Conservation (phyloP, 2,888 invertebrate genomes). For the Machimus atricapillus region DNA sequence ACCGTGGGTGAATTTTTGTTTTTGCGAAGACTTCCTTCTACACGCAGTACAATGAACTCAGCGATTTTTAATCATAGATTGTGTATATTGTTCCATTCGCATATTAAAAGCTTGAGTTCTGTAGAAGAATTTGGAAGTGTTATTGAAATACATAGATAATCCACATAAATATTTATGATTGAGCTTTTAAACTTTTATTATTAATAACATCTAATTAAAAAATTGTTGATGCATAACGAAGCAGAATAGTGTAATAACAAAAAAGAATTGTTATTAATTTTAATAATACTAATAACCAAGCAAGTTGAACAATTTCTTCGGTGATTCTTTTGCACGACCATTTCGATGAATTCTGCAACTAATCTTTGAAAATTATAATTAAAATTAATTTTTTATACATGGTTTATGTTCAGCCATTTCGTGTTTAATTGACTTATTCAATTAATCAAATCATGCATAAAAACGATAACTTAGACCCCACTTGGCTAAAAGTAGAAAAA, state of each 20-base stretch:
- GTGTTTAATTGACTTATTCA: no score
- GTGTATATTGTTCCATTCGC: neutral
- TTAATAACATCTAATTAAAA: neutral
- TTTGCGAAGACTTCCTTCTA: neutral
- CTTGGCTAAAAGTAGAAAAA: neutral
- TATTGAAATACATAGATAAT: neutral
- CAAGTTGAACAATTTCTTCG: no score
- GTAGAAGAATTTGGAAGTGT: neutral
- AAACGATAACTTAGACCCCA: neutral
- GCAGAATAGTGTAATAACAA: no score
- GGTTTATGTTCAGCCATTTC: no score
- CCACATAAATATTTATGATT: neutral
- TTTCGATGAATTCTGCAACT: no score
- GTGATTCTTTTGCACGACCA: no score
- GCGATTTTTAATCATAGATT: neutral
- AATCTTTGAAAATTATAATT: no score
- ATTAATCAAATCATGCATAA: neutral
- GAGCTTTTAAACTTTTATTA: neutral
- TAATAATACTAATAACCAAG: no score
- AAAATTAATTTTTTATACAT: no score
- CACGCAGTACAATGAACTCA: neutral
- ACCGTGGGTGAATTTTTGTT: neutral
- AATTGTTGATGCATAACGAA: no score
- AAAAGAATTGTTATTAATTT: no score
- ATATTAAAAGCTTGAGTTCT: neutral